Evolutionary conservation across 2,888 invertebrate species (phyloP), one percentile per base, ranked within the genome.

Genomic region (Drosophila infuscata): DNA sequence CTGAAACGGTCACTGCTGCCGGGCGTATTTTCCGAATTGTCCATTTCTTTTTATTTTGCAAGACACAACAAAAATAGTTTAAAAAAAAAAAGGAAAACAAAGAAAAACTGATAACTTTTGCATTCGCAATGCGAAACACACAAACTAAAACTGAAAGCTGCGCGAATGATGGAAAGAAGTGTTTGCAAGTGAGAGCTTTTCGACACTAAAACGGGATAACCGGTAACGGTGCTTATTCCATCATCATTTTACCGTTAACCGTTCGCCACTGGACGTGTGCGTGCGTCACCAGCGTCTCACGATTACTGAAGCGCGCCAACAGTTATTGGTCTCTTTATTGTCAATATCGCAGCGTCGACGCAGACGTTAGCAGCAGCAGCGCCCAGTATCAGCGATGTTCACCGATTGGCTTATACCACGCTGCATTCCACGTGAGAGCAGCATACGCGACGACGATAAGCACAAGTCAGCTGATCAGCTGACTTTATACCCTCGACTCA

Each of bases 211-310:
- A 48, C 29, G 29, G 49, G 49, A 49, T 12, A n/a, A 62, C 52
- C 51, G 32, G 20, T 70, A 77, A 71, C 77, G 60, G 77, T 46
- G 38, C 46, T 71, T 75, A 51, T 66, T 33, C 43, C 9, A n/a
- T 41, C 38, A 43, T 36, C 48, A 52, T 11, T 20, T 30, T 25
- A 25, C 25, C 25, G 25, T 25, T 25, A 2, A 12, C 25, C 25
- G 32, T 25, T 53, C 61, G 68, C 48, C 60, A 63, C 36, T 29
- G 35, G 48, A 60, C 51, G 53, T 75, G 43, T 54, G 52, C 59
- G 70, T 52, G 71, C 29, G n/a, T 38, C 29, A 33, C 65, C 70
- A 82, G 79, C 81, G 83, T 81, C 74, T 74, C 74, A 59, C 76
- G 32, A 56, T 76, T 49, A 82, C 82, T 82, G 64, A 82, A 74